phyloP scores from a whole-genome alignment of 2,888 invertebrate genomes.

The Digitonthophagus gazella region DNA sequence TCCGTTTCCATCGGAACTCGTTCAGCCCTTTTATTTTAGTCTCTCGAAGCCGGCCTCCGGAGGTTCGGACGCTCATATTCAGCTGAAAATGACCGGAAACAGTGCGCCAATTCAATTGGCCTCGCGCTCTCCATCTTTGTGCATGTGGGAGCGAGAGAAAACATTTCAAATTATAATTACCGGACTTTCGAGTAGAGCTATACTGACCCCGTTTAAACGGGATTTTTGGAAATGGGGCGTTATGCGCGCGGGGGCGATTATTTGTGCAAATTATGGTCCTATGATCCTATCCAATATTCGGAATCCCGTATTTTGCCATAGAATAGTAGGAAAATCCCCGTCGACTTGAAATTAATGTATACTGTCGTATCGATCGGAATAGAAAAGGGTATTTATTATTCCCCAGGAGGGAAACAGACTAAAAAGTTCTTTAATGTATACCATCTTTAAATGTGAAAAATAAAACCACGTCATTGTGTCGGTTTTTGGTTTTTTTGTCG shows the following conservation, averaged over 20 bases:
- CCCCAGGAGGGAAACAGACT: not conserved
- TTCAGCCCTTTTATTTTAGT: not conserved
- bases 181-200: not conserved
- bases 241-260: not conserved
- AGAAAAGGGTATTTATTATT: not conserved
- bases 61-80: not conserved
- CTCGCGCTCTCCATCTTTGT: not conserved
- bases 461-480: not conserved
- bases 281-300: not conserved
- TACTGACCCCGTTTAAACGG: not conserved
- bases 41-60: not conserved
- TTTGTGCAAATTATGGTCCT: not conserved
- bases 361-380: not conserved
- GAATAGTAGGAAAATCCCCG: not conserved
- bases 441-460: not conserved
- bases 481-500: not conserved
- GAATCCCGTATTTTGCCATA: not conserved
- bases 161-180: constrained; percentile 10
- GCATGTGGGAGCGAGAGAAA: not conserved
- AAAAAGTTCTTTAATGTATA: not conserved
- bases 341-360: not conserved
- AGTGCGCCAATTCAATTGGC: constrained; percentile 6
- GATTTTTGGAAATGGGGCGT: not conserved
- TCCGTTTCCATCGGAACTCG: not conserved
- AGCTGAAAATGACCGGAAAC: constrained; percentile 1